Conservation (phyloP, 2,113 vertebrate genomes). For the Narcine bancroftii region DNA sequence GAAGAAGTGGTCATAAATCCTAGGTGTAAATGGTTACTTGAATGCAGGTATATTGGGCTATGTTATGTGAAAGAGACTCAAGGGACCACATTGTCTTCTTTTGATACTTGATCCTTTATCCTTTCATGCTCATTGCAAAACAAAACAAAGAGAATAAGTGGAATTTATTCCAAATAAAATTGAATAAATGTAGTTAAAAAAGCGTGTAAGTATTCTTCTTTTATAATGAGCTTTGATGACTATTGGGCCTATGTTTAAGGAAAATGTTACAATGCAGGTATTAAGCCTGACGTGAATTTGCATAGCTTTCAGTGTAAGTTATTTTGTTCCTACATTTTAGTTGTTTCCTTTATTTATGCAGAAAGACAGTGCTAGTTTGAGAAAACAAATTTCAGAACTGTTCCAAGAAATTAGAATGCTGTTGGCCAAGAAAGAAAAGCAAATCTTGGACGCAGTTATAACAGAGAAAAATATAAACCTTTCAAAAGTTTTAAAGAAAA, state of each 20-base stretch:
- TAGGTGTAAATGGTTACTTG: too few relatives aligned
- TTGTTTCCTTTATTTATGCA: conserved; percentile 16
- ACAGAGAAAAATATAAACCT: conserved; percentile 30
- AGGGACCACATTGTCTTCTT: not conserved
- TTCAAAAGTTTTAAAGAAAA: conserved; percentile 32
- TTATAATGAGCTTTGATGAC: not conserved
- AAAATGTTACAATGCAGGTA: not conserved
- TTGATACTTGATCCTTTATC: not conserved
- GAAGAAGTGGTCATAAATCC: too few relatives aligned
- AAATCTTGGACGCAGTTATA: conserved; percentile 27
- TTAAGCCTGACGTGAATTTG: not conserved
- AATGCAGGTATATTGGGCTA: too few relatives aligned
- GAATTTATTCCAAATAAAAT: not conserved
- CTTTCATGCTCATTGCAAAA: not conserved
- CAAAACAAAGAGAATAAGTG: too few relatives aligned
- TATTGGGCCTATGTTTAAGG: not conserved
- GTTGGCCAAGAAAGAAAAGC: conserved; percentile 24
- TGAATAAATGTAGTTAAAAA: not conserved
- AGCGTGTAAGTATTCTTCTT: not conserved
- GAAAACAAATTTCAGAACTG: conserved; percentile 32
- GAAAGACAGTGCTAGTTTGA: conserved; percentile 33
- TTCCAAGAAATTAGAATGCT: conserved; percentile 35
- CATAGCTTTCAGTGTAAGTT: not conserved
- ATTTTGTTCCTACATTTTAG: not conserved
- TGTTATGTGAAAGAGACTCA: too few relatives aligned